A percentile compares a stretch with the other conserved stretches of the same genome.
These are phyloP conservation scores for Meriones unguiculatus DNA, from an alignment of 2,113 vertebrate species.

Conservation along the genomic window DNA sequence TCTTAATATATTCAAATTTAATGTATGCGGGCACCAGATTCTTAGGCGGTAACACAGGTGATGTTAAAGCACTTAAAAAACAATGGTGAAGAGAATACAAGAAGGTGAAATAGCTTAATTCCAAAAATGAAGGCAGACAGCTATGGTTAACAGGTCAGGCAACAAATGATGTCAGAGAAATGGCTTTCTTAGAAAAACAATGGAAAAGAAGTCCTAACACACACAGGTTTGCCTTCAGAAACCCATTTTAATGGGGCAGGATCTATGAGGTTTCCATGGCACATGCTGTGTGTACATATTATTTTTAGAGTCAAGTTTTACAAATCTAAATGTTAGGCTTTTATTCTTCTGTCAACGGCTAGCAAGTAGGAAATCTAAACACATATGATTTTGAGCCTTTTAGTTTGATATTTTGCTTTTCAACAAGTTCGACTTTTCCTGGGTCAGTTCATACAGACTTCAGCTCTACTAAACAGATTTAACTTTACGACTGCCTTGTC, in stretches of 20 bases:
- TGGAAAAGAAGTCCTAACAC: background rate
- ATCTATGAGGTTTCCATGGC: background rate
- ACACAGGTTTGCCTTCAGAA: background rate
- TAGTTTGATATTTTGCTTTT: background rate
- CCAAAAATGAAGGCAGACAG: slow-evolving; percentile 8
- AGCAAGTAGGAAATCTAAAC: background rate
- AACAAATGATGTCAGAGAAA: background rate
- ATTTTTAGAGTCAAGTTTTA: background rate
- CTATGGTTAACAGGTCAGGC: background rate
- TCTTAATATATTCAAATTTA: background rate
- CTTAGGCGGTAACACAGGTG: slow-evolving; percentile 7
- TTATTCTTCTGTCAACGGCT: background rate
- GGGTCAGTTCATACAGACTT: background rate
- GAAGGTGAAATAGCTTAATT: background rate
- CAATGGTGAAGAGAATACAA: background rate
- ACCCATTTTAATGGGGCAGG: too few species aligned
- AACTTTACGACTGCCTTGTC: background rate
- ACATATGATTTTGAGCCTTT: background rate
- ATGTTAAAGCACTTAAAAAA: background rate
- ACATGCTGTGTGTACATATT: background rate
- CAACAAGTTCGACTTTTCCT: background rate
- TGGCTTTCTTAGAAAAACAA: background rate
- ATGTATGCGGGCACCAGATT: background rate
- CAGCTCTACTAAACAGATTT: background rate
- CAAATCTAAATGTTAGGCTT: background rate